These are phyloP conservation scores for Polymixis flavicincta DNA, from an alignment of 2,888 invertebrate genomes.

Conservation along the genomic window DNA sequence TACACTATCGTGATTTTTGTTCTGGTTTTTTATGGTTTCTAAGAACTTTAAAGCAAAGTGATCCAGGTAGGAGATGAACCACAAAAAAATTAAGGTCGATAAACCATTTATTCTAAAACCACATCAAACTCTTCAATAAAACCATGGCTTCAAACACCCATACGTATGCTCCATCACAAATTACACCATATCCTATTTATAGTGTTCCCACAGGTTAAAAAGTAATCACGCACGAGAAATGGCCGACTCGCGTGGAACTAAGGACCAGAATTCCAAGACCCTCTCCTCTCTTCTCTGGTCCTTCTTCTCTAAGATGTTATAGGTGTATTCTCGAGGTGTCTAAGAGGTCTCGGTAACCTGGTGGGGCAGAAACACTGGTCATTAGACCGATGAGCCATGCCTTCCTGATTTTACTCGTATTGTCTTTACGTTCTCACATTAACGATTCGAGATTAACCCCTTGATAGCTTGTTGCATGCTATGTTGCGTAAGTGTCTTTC, in stretches of 20 bases:
- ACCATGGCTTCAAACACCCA: conserved; percentile 30
- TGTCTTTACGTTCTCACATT: conserved; percentile 85
- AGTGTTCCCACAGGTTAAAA: conserved; percentile 83
- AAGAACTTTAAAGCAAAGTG: neutral
- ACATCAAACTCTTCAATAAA: conserved; percentile 31
- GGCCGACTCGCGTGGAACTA: conserved; percentile 74
- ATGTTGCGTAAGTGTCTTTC: conserved; percentile 31
- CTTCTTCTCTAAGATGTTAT: conserved; percentile 15
- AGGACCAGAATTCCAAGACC: conserved; percentile 68
- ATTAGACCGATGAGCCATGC: conserved; percentile 85
- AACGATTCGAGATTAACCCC: conserved; percentile 69
- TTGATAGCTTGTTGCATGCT: conserved; percentile 64
- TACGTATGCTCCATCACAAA: conserved; percentile 67
- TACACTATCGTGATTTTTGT: neutral
- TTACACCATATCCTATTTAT: conserved; percentile 72
- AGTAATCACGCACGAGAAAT: conserved; percentile 80
- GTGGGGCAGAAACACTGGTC: conserved; percentile 73
- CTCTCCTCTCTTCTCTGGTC: conserved; percentile 39
- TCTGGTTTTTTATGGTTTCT: neutral
- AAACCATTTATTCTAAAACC: neutral
- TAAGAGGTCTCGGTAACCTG: conserved; percentile 64
- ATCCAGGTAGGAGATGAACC: neutral
- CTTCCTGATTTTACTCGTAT: conserved; percentile 83
- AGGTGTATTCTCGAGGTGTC: conserved; percentile 11
- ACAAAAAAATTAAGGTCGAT: too few species aligned